phyloP scores from a whole-genome alignment of 2,888 invertebrate species.

The Plagodis dolabraria region DNA sequence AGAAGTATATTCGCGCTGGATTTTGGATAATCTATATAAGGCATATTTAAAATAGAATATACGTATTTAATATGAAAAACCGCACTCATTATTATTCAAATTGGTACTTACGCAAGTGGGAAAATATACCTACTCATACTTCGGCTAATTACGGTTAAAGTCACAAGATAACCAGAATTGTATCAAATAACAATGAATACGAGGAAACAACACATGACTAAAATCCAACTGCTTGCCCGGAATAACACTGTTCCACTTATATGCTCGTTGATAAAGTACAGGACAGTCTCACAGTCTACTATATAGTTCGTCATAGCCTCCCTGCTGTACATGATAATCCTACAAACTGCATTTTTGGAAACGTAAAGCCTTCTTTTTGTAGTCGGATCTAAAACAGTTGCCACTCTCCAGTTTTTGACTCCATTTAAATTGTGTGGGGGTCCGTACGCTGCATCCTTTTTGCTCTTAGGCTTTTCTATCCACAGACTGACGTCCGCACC shows the following conservation, averaged over 20 bases:
- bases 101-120: neutral
- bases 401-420: constrained; percentile 66
- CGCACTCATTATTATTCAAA: neutral
- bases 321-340: constrained; percentile 71
- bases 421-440: constrained; percentile 44
- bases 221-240: constrained; percentile 12
- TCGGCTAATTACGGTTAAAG: neutral
- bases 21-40: too few relatives aligned
- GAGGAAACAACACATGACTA: constrained; percentile 25
- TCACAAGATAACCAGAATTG: constrained; percentile 1
- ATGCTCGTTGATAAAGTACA: constrained; percentile 68
- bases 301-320: constrained; percentile 70
- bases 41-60: too few relatives aligned
- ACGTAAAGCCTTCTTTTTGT: constrained; percentile 70
- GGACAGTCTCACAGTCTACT: constrained; percentile 66
- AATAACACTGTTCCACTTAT: constrained; percentile 45
- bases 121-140: neutral
- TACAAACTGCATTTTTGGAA: constrained; percentile 65
- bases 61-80: neutral
- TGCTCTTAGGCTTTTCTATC: constrained; percentile 61
- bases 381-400: constrained; percentile 67
- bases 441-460: constrained; percentile 48
- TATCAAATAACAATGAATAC: constrained; percentile 17
- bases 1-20: too few relatives aligned
- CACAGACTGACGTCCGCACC: constrained; percentile 69